Evolutionary conservation across 92 coral and sea anemone species (phyloP).

Genomic region (Zoanthus solanderi): DNA sequence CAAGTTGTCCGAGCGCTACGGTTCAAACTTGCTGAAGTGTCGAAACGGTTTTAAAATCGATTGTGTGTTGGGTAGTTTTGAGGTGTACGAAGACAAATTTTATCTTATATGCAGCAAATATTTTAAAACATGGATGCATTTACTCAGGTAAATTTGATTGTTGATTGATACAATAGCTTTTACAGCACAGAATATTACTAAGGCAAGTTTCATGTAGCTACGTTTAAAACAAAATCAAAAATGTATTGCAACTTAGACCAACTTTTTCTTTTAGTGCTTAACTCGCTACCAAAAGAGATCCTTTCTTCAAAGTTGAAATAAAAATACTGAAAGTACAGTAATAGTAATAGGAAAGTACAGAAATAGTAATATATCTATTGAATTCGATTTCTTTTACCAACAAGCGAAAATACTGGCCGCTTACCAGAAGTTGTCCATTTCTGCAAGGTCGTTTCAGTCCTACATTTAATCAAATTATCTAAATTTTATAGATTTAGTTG

Average conservation of each 20-base stretch:
- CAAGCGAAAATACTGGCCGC: no score
- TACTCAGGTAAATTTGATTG: constrained; percentile 25
- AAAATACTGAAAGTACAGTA: neutral
- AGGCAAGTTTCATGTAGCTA: neutral
- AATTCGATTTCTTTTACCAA: no score
- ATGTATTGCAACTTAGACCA: neutral
- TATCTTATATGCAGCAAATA: constrained; percentile 9
- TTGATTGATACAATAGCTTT: neutral
- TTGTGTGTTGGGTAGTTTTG: constrained; percentile 14
- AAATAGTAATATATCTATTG: no score
- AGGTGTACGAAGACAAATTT: constrained; percentile 9
- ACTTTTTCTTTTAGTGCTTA: neutral
- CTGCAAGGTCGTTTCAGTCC: no score
- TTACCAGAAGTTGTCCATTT: no score
- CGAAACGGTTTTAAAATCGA: constrained; percentile 77
- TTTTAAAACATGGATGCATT: constrained; percentile 36
- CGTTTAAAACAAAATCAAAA: neutral
- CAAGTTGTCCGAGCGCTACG: constrained; percentile 62
- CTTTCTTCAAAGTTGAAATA: neutral
- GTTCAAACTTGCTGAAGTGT: constrained; percentile 71
- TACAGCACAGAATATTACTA: no score
- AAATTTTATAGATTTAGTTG: neutral
- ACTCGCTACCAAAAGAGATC: neutral
- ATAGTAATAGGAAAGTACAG: no score
- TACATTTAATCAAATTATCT: no score